A percentile compares a stretch with the other conserved stretches of the same genome.
Evolutionary conservation across 2,888 invertebrate genomes (phyloP).

Genomic region (Cataglyphis livida): DNA sequence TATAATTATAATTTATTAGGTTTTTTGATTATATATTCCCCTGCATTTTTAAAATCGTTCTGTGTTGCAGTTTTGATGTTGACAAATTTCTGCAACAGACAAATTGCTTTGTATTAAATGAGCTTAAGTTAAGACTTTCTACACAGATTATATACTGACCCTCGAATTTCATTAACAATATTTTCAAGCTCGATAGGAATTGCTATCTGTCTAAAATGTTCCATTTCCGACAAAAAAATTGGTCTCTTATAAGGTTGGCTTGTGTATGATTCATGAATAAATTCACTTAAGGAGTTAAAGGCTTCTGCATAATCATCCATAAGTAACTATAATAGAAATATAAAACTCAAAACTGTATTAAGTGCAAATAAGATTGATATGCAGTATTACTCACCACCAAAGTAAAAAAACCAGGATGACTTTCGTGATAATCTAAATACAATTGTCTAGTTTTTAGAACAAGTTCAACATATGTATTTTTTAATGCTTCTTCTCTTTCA

Average conservation of each 20-base stretch:
- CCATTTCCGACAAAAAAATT: slow-evolving; percentile 66
- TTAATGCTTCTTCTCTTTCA: slow-evolving; percentile 64
- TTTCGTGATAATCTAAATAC: slow-evolving; percentile 79
- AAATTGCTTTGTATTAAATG: slow-evolving; percentile 18
- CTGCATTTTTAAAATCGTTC: slow-evolving; percentile 62
- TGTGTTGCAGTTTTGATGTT: slow-evolving; percentile 67
- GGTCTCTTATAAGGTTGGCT: slow-evolving; percentile 67
- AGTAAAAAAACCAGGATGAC: slow-evolving; percentile 82
- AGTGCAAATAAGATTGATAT: neutral
- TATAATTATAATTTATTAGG: slow-evolving; percentile 4
- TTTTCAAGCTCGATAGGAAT: slow-evolving; percentile 65
- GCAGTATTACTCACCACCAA: slow-evolving; percentile 74
- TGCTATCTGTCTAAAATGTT: slow-evolving; percentile 65
- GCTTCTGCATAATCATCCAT: slow-evolving; percentile 75
- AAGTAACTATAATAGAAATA: slow-evolving; percentile 71
- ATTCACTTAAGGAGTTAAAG: slow-evolving; percentile 67
- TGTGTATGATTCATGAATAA: slow-evolving; percentile 68
- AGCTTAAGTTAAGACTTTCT: neutral
- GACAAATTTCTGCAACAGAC: slow-evolving; percentile 67
- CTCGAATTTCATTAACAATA: slow-evolving; percentile 70
- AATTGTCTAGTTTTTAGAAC: slow-evolving; percentile 77
- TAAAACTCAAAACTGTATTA: slow-evolving; percentile 12
- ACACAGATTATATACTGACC: slow-evolving; percentile 60
- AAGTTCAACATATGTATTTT: slow-evolving; percentile 74
- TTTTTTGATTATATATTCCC: slow-evolving; percentile 15